A percentile compares a stretch with the other conserved stretches of the same genome.
Evolutionary conservation across 37 sponge, comb jelly and placozoan species (phyloP).

Genomic region (Chondrilla cf. caribensis): DNA sequence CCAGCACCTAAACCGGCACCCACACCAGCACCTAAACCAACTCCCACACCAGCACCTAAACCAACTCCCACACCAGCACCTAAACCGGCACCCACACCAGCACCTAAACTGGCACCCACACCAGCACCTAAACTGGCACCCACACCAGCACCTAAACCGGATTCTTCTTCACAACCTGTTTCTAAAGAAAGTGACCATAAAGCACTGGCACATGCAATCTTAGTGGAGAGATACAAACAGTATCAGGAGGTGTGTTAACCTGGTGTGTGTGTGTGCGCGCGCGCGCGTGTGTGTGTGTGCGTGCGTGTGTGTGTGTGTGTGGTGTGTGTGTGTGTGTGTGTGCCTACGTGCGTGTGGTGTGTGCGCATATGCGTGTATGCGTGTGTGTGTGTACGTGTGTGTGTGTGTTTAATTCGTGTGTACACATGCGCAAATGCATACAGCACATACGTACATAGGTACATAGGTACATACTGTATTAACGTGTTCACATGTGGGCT

Average conservation of each 20-base stretch:
- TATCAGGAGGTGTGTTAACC: conserved; percentile 45
- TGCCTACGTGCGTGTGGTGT: too few relatives aligned
- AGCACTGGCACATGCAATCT: neutral
- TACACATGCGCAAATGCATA: neutral
- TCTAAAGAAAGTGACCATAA: neutral
- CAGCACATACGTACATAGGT: neutral
- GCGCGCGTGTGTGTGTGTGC: conserved; percentile 8
- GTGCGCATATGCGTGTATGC: too few relatives aligned
- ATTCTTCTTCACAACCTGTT: neutral
- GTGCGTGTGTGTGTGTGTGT: conserved; percentile 18
- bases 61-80: conserved; percentile 3
- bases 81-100: conserved; percentile 13
- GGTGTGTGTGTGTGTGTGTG: conserved; percentile 2
- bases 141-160: conserved; percentile 11
- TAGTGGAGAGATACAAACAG: conserved; percentile 62
- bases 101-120: neutral
- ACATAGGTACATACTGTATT: neutral
- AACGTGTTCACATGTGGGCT: neutral
- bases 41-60: neutral
- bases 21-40: neutral
- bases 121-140: conserved; percentile 4
- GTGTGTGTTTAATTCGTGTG: too few relatives aligned
- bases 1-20: neutral
- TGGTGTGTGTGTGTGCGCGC: conserved; percentile 13
- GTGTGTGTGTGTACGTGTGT: too few relatives aligned